Evolutionary conservation across 30 jellyfish, hydroid and myxozoan genomes (phyloP), one percentile per base, ranked within the genome.

Genomic region (Hydractinia symbiolongicarpus): DNA sequence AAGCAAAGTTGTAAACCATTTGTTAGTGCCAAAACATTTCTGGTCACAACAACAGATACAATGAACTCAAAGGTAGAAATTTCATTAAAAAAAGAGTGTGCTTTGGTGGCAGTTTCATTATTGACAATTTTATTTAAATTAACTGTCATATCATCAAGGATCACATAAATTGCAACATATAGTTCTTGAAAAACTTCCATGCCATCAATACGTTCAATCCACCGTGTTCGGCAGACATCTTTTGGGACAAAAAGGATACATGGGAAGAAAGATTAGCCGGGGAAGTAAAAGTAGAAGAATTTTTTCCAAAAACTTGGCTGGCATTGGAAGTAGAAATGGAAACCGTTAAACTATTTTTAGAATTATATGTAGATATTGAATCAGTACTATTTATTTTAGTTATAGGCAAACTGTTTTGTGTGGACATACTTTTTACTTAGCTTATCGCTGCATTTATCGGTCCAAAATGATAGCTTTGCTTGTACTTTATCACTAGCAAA

Each of bases 151-250:
- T 74, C 50, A 66, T 88, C 90, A 7, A 83, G 78, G 54, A 90
- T 80, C n/a, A 17, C 44, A 50, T 60, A 70, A 66, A 82, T 56
- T 13, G 89, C 61, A 13, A 20, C 49, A 74, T 61, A 76, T 7
- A 71, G 57, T 68, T 87, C 75, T 14, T n/a, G 51, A 49, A 87
- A 66, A 16, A 66, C 84, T 52, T 88, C 96, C n/a, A 83, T 54
- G 9, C 95, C 90, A 56, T 79, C 55, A 16, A 79, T 79, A 54
- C 82, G 68, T 54, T 85, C 84, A 15, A 78, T 52, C 80, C 95
- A 85, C 20, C 44, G 44, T 30, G 44, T 30, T 30, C 86, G 15
- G 16, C 69, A 58, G 69, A 58, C 69, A 58, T 58, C 19, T 11
- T 30, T 30, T 30, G 44, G 44, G 44, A 2, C 44, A 30, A 30